Evolutionary conservation across 1,140 invertebrate genomes (phyloP).

Genomic region (Ips nitidus): DNA sequence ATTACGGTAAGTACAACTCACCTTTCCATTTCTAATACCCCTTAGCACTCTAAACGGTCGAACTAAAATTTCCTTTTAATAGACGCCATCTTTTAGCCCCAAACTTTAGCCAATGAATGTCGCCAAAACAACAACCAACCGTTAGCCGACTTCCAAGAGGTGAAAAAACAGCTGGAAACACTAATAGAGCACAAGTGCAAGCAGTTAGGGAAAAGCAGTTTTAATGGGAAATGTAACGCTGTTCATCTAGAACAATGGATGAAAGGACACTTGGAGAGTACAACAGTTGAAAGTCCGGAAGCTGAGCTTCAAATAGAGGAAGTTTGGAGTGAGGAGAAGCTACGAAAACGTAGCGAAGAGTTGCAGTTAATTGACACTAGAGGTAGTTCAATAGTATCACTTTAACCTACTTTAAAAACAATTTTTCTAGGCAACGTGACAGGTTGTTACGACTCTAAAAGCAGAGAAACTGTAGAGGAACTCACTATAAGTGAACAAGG

Average conservation of each 20-base stretch:
- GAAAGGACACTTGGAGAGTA: constrained; percentile 58
- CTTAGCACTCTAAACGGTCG: not conserved
- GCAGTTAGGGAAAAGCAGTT: constrained; percentile 58
- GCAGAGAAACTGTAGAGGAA: constrained; percentile 51
- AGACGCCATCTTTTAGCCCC: constrained; percentile 36
- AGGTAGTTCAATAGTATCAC: constrained; percentile 36
- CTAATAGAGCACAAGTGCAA: constrained; percentile 63
- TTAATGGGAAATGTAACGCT: constrained; percentile 61
- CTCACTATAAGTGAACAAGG: constrained; percentile 53
- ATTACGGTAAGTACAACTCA: not conserved
- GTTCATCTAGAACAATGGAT: constrained; percentile 75
- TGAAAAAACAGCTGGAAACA: constrained; percentile 56
- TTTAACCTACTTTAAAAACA: constrained; percentile 1
- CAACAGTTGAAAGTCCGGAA: constrained; percentile 50
- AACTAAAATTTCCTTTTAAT: constrained; percentile 35
- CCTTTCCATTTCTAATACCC: not conserved
- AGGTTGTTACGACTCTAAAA: constrained; percentile 2
- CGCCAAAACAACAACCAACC: constrained; percentile 7
- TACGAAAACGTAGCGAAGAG: constrained; percentile 66
- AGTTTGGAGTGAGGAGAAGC: constrained; percentile 71
- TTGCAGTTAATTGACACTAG: constrained; percentile 60
- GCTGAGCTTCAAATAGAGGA: constrained; percentile 55
- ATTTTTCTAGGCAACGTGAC: not conserved
- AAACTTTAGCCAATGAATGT: constrained; percentile 39
- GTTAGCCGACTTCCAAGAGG: constrained; percentile 10